These are phyloP conservation scores for Neodiprion virginianus DNA, from an alignment of 1,140 invertebrate species.

Conservation along the genomic window DNA sequence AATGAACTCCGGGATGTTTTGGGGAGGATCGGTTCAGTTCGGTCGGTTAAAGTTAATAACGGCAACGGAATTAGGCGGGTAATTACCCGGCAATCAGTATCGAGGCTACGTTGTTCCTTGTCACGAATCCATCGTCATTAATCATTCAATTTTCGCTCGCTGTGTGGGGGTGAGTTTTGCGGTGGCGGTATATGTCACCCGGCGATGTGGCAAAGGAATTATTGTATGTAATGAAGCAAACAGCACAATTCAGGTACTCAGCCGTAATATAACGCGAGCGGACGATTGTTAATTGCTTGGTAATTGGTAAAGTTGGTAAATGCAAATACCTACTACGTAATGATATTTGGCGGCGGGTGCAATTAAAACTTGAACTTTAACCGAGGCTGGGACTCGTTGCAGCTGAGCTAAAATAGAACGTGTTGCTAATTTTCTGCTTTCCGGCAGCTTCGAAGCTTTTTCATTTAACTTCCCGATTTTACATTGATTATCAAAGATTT, in stretches of 20 bases:
- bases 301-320: constrained; percentile 1
- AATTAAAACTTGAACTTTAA: constrained; percentile 1
- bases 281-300: not conserved
- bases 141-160: no score
- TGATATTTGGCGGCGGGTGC: not conserved
- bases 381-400: not conserved
- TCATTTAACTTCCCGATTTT: not conserved
- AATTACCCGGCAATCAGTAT: no score
- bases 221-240: not conserved
- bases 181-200: not conserved
- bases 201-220: not conserved
- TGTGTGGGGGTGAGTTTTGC: not conserved
- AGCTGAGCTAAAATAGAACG: no score
- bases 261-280: not conserved
- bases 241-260: not conserved
- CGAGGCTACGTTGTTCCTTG: no score
- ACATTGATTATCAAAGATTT: no score
- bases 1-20: not conserved
- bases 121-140: no score
- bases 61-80: no score
- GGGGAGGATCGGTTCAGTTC: no score
- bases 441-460: no score
- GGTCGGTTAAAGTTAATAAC: no score
- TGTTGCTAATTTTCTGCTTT: no score
- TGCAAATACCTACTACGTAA: constrained; percentile 5